A percentile compares a stretch with the other conserved stretches of the same genome.
These are phyloP conservation scores for Eustalomyia histrio DNA, from an alignment of 2,888 invertebrate genomes.

Conservation along the genomic window DNA sequence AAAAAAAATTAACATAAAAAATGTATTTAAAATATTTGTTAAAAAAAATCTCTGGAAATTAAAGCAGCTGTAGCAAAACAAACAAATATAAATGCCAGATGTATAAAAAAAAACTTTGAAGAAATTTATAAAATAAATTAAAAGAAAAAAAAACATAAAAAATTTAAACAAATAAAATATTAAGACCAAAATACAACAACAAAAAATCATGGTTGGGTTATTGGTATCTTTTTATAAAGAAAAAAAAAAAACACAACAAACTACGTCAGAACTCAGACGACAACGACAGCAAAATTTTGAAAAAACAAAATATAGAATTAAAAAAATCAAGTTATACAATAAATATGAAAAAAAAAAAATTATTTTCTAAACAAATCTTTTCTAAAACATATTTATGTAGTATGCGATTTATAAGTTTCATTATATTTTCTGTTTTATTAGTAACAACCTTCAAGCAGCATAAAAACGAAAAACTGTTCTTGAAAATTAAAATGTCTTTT, in stretches of 20 bases:
- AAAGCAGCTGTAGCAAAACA: conserved; percentile 5
- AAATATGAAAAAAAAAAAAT: not conserved
- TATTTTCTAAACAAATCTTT: not conserved
- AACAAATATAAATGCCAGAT: conserved; percentile 12
- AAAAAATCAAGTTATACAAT: conserved; percentile 30
- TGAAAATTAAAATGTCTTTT: not conserved
- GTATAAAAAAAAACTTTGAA: conserved; percentile 1
- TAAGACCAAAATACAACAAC: conserved; percentile 1
- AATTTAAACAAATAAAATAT: not conserved
- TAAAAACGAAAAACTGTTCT: not conserved
- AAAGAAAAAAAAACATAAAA: too few relatives aligned
- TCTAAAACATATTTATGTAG: not conserved
- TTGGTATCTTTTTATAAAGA: conserved; percentile 17
- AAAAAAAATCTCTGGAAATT: not conserved
- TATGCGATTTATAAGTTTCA: not conserved
- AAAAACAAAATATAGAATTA: not conserved
- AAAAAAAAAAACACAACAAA: conserved; percentile 10
- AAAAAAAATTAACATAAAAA: conserved; percentile 11
- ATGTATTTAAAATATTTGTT: too few relatives aligned
- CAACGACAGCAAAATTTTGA: not conserved
- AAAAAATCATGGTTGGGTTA: conserved; percentile 9
- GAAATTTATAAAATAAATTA: conserved; percentile 26
- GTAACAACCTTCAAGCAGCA: not conserved
- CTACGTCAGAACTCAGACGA: conserved; percentile 26
- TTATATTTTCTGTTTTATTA: conserved; percentile 2